phyloP scores from a whole-genome alignment of 2,888 invertebrate species.

The Odontocolon sp. region DNA sequence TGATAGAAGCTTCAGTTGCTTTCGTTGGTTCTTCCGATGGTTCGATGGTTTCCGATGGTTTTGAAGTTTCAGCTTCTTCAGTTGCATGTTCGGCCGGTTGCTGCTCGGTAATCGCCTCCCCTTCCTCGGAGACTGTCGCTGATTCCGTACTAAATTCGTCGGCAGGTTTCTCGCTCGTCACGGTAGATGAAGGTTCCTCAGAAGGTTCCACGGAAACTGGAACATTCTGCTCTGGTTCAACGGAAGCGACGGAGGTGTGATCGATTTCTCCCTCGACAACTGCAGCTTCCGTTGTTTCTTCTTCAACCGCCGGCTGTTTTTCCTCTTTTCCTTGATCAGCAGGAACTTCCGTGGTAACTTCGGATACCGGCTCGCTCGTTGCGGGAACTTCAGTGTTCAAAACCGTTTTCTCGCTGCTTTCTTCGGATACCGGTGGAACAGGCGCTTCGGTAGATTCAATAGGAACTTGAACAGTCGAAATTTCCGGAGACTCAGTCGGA shows the following conservation, averaged over 20 bases:
- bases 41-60: too few relatives aligned
- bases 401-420: background rate
- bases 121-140: constrained; percentile 7
- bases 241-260: too few relatives aligned
- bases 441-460: background rate
- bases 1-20: background rate
- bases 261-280: too few relatives aligned
- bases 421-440: background rate
- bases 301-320: background rate
- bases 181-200: background rate
- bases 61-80: too few relatives aligned
- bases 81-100: background rate
- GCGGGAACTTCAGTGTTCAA: background rate
- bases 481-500: background rate
- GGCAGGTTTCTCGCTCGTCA: constrained; percentile 27
- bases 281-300: background rate
- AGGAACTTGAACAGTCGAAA: background rate
- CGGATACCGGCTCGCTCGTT: background rate
- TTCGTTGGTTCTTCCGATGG: constrained; percentile 15
- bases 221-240: too few relatives aligned
- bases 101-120: background rate
- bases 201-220: background rate
- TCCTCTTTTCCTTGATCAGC: constrained; percentile 4
- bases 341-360: too few relatives aligned
- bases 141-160: constrained; percentile 24